Conservation (phyloP, 2,113 vertebrate genomes). For the Nesoenas mayeri region DNA sequence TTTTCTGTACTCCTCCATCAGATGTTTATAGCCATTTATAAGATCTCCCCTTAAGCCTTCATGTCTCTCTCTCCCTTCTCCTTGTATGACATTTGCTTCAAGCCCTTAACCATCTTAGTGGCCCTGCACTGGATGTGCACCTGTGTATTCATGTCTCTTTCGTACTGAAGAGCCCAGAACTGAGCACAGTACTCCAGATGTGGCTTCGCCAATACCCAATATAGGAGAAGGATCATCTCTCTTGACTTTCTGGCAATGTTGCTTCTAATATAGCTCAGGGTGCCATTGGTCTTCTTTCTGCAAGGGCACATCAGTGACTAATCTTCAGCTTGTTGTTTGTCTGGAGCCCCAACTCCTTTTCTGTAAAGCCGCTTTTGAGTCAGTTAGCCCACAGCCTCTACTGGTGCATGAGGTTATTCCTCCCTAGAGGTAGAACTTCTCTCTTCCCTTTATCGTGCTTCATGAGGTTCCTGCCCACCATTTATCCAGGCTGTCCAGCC, state of each 20-base stretch:
- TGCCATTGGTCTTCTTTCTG: background rate
- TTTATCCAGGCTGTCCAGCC: background rate
- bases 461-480: background rate
- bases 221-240: no score
- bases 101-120: background rate
- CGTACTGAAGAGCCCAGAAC: no score
- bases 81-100: background rate
- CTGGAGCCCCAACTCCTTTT: background rate
- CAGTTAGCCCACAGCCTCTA: background rate
- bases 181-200: no score
- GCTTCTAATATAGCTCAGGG: background rate
- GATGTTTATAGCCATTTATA: background rate
- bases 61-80: background rate
- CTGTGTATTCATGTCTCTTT: no score
- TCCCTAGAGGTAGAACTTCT: no score
- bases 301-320: background rate
- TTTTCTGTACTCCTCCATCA: no score
- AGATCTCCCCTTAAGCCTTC: background rate
- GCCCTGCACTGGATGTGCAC: background rate
- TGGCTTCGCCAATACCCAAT: no score
- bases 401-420: no score
- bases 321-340: background rate
- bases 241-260: background rate
- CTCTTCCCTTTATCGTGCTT: no score
- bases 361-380: background rate